These are phyloP conservation scores for Cololabis saira DNA, from an alignment of 2,113 vertebrate species.

Conservation along the genomic window DNA sequence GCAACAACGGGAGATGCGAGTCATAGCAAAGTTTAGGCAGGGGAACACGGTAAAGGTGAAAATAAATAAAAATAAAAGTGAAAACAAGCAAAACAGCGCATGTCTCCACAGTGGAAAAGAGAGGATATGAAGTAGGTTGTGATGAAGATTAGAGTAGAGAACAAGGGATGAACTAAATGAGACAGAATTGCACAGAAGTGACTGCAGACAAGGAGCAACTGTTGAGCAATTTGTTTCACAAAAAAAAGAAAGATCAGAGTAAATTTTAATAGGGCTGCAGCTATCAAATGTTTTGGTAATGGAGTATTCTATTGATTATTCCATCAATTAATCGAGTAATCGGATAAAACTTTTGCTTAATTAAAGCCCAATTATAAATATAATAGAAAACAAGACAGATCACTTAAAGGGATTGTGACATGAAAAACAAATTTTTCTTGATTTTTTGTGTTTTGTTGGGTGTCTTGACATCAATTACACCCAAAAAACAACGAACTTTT, in stretches of 20 bases:
- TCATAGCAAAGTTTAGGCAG: not conserved
- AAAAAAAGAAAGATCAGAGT: not conserved
- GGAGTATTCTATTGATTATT: too few species aligned
- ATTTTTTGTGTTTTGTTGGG: too few species aligned
- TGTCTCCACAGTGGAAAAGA: slow-evolving; percentile 41
- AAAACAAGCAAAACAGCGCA: slow-evolving; percentile 10
- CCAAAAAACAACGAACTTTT: too few species aligned
- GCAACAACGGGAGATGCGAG: not conserved
- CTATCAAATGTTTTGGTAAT: too few species aligned
- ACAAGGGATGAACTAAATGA: slow-evolving; percentile 50
- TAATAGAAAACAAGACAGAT: too few species aligned
- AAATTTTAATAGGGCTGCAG: too few species aligned
- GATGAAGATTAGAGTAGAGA: slow-evolving; percentile 55
- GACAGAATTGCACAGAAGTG: slow-evolving; percentile 46
- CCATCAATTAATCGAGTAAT: too few species aligned
- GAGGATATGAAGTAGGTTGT: slow-evolving; percentile 25
- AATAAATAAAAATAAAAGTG: slow-evolving; percentile 6
- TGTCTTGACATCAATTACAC: too few species aligned
- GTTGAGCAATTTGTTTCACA: slow-evolving; percentile 48
- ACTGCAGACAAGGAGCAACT: slow-evolving; percentile 55
- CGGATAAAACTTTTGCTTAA: too few species aligned
- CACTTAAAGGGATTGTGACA: too few species aligned
- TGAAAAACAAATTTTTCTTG: too few species aligned
- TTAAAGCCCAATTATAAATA: too few species aligned
- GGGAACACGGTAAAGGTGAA: slow-evolving; percentile 11